These are phyloP conservation scores for Danio kyathit DNA, from an alignment of 2,797 vertebrate species.

Conservation along the genomic window DNA sequence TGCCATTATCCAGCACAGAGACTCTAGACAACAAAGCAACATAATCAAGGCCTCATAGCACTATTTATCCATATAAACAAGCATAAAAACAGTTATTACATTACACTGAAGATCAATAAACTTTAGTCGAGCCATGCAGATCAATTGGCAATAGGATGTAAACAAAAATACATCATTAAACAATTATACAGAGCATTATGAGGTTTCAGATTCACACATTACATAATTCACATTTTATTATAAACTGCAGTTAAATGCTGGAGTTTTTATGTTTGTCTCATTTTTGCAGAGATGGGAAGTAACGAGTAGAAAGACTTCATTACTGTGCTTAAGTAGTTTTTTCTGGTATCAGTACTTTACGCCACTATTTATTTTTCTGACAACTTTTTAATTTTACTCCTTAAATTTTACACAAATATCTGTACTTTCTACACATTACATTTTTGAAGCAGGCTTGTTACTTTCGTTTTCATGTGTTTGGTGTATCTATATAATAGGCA, in stretches of 20 bases:
- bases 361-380: too few relatives aligned
- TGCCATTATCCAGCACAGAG: slow-evolving; percentile 89
- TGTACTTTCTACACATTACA: too few relatives aligned
- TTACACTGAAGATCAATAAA: neutral
- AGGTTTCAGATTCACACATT: neutral
- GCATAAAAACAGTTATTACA: neutral
- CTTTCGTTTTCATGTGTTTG: too few relatives aligned
- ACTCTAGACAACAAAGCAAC: slow-evolving; percentile 76
- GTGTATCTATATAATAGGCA: too few relatives aligned
- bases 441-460: too few relatives aligned
- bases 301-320: too few relatives aligned
- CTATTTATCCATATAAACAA: slow-evolving; percentile 7
- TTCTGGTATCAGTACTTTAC: too few relatives aligned
- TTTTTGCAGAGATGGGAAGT: too few relatives aligned
- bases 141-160: neutral
- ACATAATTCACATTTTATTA: neutral
- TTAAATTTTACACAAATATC: too few relatives aligned
- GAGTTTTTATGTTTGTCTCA: neutral
- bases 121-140: neutral
- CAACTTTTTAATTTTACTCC: too few relatives aligned
- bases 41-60: slow-evolving; percentile 15
- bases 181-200: neutral
- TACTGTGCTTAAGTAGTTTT: too few relatives aligned
- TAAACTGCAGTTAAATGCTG: neutral
- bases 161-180: neutral